A percentile compares a stretch with the other conserved stretches of the same genome.
These are phyloP conservation scores for Phorcus lineatus DNA, from an alignment of 2,888 invertebrate genomes.

Conservation along the genomic window DNA sequence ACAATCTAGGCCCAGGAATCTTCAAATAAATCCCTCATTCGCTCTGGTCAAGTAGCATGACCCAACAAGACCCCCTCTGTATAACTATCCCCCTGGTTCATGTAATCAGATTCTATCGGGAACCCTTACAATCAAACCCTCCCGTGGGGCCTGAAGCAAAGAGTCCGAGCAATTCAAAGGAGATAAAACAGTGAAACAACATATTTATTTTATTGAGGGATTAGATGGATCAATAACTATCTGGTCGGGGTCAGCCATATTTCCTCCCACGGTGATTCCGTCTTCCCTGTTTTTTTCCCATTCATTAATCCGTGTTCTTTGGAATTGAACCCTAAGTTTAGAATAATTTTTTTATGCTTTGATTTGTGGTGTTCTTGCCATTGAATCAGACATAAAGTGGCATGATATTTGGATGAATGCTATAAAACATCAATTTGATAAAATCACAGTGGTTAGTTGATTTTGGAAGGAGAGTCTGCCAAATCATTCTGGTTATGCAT, in stretches of 20 bases:
- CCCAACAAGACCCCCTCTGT: background rate
- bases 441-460: no score
- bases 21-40: no score
- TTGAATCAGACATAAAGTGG: no score
- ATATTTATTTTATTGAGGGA: slow-evolving; percentile 22
- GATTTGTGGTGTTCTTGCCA: no score
- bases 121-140: background rate
- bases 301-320: background rate
- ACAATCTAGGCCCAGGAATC: no score
- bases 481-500: no score
- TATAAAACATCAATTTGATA: no score
- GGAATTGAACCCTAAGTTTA: no score
- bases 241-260: background rate
- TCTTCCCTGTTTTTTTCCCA: background rate
- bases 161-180: background rate
- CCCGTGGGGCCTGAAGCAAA: background rate
- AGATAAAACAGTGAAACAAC: slow-evolving; percentile 19
- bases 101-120: slow-evolving; percentile 12
- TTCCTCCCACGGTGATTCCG: background rate
- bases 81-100: background rate
- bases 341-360: no score
- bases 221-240: slow-evolving; percentile 9
- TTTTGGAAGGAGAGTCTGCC: no score
- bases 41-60: no score
- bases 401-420: no score